phyloP scores from a whole-genome alignment of 1,140 invertebrate species.

The Drosophila melanica region DNA sequence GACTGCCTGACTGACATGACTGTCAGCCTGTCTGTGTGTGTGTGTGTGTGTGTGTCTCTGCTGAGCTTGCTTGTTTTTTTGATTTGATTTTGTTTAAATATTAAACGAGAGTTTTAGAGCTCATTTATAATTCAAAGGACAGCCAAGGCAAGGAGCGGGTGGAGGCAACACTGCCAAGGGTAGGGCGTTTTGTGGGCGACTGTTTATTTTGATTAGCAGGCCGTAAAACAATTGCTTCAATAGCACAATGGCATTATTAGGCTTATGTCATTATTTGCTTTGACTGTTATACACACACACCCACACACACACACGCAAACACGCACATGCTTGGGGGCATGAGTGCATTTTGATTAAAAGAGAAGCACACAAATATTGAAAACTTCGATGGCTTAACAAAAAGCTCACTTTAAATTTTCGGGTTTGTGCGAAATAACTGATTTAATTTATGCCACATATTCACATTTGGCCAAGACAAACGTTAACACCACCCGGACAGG shows the following conservation, averaged over 20 bases:
- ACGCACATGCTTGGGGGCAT: slow-evolving; percentile 13
- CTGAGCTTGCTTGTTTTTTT: slow-evolving; percentile 48
- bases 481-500: slow-evolving; percentile 55
- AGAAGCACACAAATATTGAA: slow-evolving; percentile 57
- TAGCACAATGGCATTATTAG: slow-evolving; percentile 72
- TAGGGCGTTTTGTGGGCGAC: slow-evolving; percentile 6
- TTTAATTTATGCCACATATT: slow-evolving; percentile 14
- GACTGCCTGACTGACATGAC: slow-evolving; percentile 43
- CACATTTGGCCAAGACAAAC: slow-evolving; percentile 32
- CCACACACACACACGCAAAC: slow-evolving; percentile 10
- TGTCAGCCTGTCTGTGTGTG: slow-evolving; percentile 49
- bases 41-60: not conserved
- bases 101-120: slow-evolving; percentile 80
- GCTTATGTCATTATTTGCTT: slow-evolving; percentile 77
- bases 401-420: slow-evolving; percentile 42
- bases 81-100: slow-evolving; percentile 83
- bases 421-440: slow-evolving; percentile 14
- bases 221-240: slow-evolving; percentile 76
- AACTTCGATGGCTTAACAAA: slow-evolving; percentile 29
- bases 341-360: slow-evolving; percentile 57
- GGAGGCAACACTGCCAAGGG: not conserved
- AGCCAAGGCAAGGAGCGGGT: not conserved
- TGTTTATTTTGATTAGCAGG: slow-evolving; percentile 76
- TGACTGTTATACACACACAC: slow-evolving; percentile 53
- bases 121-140: slow-evolving; percentile 73